Base-by-base conservation (phyloP, 2,888 invertebrate genomes). In the Cremastinae sp. region DNA sequence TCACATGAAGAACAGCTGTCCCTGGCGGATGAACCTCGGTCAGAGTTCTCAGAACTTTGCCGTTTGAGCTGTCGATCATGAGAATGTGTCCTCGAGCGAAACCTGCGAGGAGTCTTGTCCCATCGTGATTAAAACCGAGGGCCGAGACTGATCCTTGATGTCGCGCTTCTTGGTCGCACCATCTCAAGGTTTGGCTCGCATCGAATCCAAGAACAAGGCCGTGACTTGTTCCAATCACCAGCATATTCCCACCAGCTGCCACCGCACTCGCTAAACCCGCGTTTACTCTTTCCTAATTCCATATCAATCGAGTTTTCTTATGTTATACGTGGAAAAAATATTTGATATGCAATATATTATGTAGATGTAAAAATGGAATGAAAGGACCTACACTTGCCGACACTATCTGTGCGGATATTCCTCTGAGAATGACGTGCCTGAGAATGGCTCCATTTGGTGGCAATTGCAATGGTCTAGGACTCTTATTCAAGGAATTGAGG, bases 221-320 rank as follows among this genome's bases (percentile, higher is more conserved):
- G 90, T 98, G 97, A 22, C 97, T 97, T 35, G 98, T 98, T 41
- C 98, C 98, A 35, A 98, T 93, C n/a, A 96, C 96, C 78, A 98
- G 93, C 90, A 95, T 93, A 66, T 95, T 94, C 7, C 93, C 91
- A 79, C 92, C 92, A 3, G 95, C 95, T 81, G 96, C 94, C 85
- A 96, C 92, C 4, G 96, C 95, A 74, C 97, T 97, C 8, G 97
- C 96, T 78, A 95, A 92, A 3, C 98, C 98, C 68, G 97, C 96
- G 90, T 96, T 94, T 12, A 97, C 95, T 81, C 96, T 93, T 84
- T 98, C 97, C 96, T 96, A 66, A 90, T 28, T 5, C 28, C 91
- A 45, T 12, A 5, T 62, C 10, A 35, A 39, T 59, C n/a, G n/a
- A n/a, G n/a, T 43, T 20, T 53, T 56, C 55, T 20, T 43, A 28